Base-by-base conservation (phyloP, 2,888 invertebrate species). In the Drosophila colorata region DNA sequence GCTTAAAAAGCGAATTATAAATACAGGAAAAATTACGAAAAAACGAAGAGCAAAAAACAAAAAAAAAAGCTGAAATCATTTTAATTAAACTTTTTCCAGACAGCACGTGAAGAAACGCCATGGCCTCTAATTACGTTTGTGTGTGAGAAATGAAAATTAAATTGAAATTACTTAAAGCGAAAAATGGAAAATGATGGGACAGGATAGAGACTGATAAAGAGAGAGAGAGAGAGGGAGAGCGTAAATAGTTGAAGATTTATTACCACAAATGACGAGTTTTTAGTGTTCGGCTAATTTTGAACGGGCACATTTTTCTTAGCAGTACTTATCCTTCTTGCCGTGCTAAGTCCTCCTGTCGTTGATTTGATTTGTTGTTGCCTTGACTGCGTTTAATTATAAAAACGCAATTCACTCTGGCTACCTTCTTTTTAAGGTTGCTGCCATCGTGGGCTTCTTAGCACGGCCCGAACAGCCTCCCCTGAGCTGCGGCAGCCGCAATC, bases 321-420 rank as follows among this genome's bases (percentile, higher is more conserved):
- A 11, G 13, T 33, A 53, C 48, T 43, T 51, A 58, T 59, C 52
- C 60, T 49, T 59, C 31, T 43, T 20, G 23, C 25, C 11, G 28
- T 25, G 40, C 37, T 51, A 38, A 43, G 53, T 41, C 20, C 46
- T 41, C 23, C 80, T 72, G 70, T 60, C 73, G 57, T 69, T 74
- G 80, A 66, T 75, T 79, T 85, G 82, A 87, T 73, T 77, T 71
- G 80, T 70, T 79, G 78, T 76, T 79, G 80, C 86, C 85, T 69
- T 74, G 80, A 49, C 75, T 63, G 65, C 72, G 72, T 57, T 74
- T 85, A 85, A 85, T 85, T 85, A 86, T 76, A 80, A 83, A 75
- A 78, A 76, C 64, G 61, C 68, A 52, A 49, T 55, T 56, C 66
- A 46, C 56, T 41, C 35, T 35, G 41, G 41, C 56, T 25, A 55